phyloP scores from a whole-genome alignment of 2,113 vertebrate species.

The Bos indicus region DNA sequence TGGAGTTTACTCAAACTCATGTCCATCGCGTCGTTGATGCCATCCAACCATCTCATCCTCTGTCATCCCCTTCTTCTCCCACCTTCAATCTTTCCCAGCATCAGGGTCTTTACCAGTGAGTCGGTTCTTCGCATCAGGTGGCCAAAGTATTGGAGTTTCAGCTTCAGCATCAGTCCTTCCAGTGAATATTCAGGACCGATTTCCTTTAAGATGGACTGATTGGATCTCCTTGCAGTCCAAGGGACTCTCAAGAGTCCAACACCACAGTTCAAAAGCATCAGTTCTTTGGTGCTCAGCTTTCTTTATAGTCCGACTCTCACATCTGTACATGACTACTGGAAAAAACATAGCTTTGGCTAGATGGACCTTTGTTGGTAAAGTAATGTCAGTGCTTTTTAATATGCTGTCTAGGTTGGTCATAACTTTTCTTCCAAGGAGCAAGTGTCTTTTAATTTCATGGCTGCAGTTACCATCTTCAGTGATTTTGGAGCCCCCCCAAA shows the following conservation, averaged over 20 bases:
- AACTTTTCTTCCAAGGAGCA: not conserved
- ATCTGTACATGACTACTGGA: not conserved
- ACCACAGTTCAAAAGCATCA: not conserved
- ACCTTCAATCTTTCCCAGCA: not conserved
- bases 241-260: not conserved
- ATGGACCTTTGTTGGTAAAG: not conserved
- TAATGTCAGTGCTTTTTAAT: not conserved
- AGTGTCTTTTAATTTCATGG: not conserved
- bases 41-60: not conserved
- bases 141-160: not conserved
- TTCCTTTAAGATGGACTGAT: not conserved
- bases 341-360: not conserved
- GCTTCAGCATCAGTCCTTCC: not conserved
- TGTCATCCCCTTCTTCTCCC: not conserved
- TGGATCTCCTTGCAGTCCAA: not conserved
- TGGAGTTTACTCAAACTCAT: not conserved
- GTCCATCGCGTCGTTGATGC: accelerated
- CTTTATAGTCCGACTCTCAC: not conserved
- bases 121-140: not conserved
- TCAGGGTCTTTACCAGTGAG: not conserved
- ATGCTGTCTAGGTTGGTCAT: not conserved
- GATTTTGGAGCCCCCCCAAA: not conserved
- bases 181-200: accelerated
- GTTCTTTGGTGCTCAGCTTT: not conserved
- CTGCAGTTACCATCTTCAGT: not conserved